These are phyloP conservation scores for Neopipo cinnamomea DNA, from an alignment of 2,113 vertebrate genomes.

Conservation along the genomic window DNA sequence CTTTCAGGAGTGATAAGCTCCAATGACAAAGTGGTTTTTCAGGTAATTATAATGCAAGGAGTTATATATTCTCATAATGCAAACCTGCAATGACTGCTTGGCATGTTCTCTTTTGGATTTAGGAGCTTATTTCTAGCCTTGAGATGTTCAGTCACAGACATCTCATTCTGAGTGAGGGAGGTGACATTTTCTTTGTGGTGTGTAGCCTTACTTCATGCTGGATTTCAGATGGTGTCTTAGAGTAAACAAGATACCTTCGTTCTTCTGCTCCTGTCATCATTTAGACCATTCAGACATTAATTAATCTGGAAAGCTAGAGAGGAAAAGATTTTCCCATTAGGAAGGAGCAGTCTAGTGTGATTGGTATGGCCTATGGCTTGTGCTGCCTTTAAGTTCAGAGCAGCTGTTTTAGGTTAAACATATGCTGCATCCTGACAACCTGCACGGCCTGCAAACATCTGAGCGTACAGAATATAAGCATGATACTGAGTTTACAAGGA, in stretches of 20 bases:
- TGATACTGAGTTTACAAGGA: not conserved
- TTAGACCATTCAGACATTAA: constrained; percentile 3
- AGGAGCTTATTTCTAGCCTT: not conserved
- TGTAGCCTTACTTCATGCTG: not conserved
- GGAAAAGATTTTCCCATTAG: not conserved
- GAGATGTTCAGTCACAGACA: not conserved
- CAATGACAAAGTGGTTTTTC: not conserved
- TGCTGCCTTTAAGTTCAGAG: not conserved
- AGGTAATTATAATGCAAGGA: not conserved
- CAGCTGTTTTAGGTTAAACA: not conserved
- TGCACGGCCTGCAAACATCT: not conserved
- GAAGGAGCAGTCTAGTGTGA: not conserved
- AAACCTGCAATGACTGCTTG: not conserved
- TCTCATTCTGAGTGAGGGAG: not conserved
- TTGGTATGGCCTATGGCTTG: not conserved
- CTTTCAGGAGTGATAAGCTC: not conserved
- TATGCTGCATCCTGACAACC: not conserved
- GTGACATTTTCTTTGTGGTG: not conserved
- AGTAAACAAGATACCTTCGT: not conserved
- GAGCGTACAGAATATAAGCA: not conserved
- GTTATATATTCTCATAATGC: not conserved
- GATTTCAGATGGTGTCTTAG: not conserved
- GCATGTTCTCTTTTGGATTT: not conserved
- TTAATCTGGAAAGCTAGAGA: not conserved
- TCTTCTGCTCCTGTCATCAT: not conserved